phyloP scores from a whole-genome alignment of 2,888 invertebrate genomes.

The Amaurobius ferox region DNA sequence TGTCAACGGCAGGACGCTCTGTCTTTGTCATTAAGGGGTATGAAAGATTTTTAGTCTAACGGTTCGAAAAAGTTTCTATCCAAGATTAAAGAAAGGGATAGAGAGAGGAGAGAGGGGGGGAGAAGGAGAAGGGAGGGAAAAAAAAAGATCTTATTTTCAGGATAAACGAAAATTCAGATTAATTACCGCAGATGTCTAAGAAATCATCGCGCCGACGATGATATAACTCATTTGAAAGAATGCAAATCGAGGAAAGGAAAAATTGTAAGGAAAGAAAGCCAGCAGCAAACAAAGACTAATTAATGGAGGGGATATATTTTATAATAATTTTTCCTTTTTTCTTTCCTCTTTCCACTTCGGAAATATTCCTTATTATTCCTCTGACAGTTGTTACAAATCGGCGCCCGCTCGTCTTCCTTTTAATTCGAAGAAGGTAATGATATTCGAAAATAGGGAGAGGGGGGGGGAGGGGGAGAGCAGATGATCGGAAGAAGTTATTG shows the following conservation, averaged over 20 bases:
- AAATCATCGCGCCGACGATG: conserved; percentile 69
- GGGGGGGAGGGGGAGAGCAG: conserved; percentile 5
- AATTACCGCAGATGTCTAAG: conserved; percentile 71
- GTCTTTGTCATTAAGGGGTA: conserved; percentile 70
- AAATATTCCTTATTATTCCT: conserved; percentile 66
- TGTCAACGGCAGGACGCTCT: conserved; percentile 66
- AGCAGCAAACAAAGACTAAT: conserved; percentile 70
- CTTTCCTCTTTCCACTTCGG: conserved; percentile 61
- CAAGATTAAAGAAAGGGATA: conserved; percentile 63
- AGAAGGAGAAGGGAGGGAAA: neutral
- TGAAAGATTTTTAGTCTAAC: conserved; percentile 72
- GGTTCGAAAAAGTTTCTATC: conserved; percentile 65
- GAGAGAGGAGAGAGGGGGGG: conserved; percentile 13
- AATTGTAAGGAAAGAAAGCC: conserved; percentile 66
- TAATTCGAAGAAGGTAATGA: conserved; percentile 70
- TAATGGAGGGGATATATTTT: conserved; percentile 70
- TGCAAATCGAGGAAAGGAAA: conserved; percentile 61
- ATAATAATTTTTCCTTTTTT: conserved; percentile 58
- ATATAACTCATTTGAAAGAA: conserved; percentile 72
- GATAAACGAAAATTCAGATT: conserved; percentile 73
- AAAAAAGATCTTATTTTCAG: conserved; percentile 69
- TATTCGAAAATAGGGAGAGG: conserved; percentile 68
- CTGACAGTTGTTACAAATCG: conserved; percentile 71
- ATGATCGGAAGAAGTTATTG: conserved; percentile 29
- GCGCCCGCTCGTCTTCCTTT: conserved; percentile 59